These are phyloP conservation scores for Samia ricini DNA, from an alignment of 1,140 invertebrate species.

Conservation along the genomic window DNA sequence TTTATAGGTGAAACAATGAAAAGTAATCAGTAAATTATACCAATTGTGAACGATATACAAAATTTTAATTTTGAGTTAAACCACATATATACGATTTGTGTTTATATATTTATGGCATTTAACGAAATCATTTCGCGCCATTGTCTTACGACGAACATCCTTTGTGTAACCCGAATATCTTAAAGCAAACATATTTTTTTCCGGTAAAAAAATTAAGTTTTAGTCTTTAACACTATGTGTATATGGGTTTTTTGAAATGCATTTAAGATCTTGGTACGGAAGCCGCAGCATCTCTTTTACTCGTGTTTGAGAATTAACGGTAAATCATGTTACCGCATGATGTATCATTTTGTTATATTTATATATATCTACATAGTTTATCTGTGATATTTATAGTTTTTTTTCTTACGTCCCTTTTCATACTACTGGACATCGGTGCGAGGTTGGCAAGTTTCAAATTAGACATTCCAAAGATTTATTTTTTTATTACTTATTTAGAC, in stretches of 20 bases:
- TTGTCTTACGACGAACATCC: neutral
- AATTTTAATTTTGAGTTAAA: too few relatives aligned
- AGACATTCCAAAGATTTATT: too few relatives aligned
- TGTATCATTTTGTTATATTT: neutral
- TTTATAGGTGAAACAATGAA: too few relatives aligned
- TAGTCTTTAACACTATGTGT: neutral
- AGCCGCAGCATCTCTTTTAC: slow-evolving; percentile 51
- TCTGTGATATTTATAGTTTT: neutral
- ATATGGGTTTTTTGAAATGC: neutral
- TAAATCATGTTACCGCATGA: slow-evolving; percentile 49
- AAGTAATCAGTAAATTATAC: too few relatives aligned
- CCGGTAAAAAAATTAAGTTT: neutral
- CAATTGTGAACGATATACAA: too few relatives aligned
- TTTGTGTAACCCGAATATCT: neutral
- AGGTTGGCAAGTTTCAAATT: neutral
- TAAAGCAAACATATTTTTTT: neutral
- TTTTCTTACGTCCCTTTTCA: neutral
- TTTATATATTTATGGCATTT: neutral
- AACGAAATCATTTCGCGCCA: slow-evolving; percentile 8
- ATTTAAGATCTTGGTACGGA: neutral
- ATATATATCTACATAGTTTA: too few relatives aligned
- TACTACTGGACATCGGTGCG: neutral
- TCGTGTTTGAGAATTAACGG: slow-evolving; percentile 43
- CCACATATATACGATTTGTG: neutral
- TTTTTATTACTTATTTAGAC: too few relatives aligned